Evolutionary conservation across 1,140 invertebrate genomes (phyloP).

Genomic region (Pachyrhynchus sulphureomaculatus): DNA sequence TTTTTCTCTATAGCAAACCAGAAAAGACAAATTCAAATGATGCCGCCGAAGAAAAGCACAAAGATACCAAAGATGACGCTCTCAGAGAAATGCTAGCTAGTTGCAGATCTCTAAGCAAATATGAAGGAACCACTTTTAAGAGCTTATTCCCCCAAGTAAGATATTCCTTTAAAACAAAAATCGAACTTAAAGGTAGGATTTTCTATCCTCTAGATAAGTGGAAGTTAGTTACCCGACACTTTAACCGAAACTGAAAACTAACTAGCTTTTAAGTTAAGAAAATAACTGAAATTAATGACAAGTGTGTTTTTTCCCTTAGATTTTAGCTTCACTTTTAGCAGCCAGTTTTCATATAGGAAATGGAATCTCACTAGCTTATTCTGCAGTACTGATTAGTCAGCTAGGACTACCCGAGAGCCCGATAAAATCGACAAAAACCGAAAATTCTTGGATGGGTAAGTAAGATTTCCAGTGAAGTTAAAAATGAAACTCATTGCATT

Average conservation of each 20-base stretch:
- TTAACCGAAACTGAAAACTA: too few species aligned
- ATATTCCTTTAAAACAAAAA: background rate
- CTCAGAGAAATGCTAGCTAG: slow-evolving; percentile 50
- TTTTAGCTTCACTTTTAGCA: slow-evolving; percentile 55
- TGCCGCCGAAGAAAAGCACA: slow-evolving; percentile 20
- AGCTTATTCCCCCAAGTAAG: slow-evolving; percentile 48
- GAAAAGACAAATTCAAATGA: slow-evolving; percentile 13
- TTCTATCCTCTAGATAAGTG: background rate
- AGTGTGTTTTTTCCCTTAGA: too few species aligned
- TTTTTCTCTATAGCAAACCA: slow-evolving; percentile 13
- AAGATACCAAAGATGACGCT: slow-evolving; percentile 45
- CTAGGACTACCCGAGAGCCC: slow-evolving; percentile 51
- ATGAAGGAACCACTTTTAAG: slow-evolving; percentile 46
- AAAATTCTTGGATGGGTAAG: slow-evolving; percentile 58
- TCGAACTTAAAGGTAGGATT: background rate
- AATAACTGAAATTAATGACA: too few species aligned
- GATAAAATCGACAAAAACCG: slow-evolving; percentile 48
- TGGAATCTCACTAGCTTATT: slow-evolving; percentile 59
- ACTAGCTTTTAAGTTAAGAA: too few species aligned
- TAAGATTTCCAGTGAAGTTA: slow-evolving; percentile 2
- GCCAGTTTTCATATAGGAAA: slow-evolving; percentile 60
- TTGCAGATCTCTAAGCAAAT: slow-evolving; percentile 46
- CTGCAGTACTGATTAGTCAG: slow-evolving; percentile 59
- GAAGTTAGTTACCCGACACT: too few species aligned
- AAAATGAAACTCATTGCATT: too few species aligned